These are phyloP conservation scores for Zaprionus lineosus DNA, from an alignment of 2,888 invertebrate species.

Conservation along the genomic window DNA sequence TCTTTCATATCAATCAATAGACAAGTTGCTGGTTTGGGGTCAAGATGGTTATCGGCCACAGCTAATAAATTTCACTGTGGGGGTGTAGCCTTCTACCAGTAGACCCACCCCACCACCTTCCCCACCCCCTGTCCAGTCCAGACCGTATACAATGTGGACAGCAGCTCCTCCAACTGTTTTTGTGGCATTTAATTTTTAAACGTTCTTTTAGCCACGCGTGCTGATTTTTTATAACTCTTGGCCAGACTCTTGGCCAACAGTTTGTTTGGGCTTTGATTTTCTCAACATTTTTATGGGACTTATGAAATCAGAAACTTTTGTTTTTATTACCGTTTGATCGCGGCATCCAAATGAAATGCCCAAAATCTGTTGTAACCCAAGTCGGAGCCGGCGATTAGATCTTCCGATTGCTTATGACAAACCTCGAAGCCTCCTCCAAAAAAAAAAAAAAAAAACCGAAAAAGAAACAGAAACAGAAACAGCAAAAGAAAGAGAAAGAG, in stretches of 20 bases:
- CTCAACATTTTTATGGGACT: conserved; percentile 37
- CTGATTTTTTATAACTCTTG: conserved; percentile 56
- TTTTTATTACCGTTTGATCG: conserved; percentile 32
- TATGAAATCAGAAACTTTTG: conserved; percentile 67
- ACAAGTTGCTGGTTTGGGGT: conserved; percentile 37
- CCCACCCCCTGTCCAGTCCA: not conserved
- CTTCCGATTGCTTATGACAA: conserved; percentile 45
- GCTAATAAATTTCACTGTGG: conserved; percentile 76
- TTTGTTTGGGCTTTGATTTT: conserved; percentile 14
- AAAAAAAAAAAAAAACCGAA: conserved; percentile 2
- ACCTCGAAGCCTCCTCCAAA: no score
- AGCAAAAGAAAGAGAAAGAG: conserved; percentile 4
- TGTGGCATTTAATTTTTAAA: conserved; percentile 63
- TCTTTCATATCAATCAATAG: conserved; percentile 68
- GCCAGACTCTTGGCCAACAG: conserved; percentile 43
- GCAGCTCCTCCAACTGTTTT: conserved; percentile 5
- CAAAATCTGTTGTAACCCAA: conserved; percentile 54
- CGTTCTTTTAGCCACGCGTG: conserved; percentile 74
- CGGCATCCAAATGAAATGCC: conserved; percentile 20
- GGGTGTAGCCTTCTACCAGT: no score
- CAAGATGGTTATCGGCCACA: conserved; percentile 67
- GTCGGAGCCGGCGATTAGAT: conserved; percentile 59
- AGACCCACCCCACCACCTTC: not conserved
- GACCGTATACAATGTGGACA: no score
- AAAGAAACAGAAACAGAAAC: conserved; percentile 42